Percentiles rank a stretch among this genome's conserved stretches.
Conservation (phyloP, 2,113 vertebrate species). For the Megaptera novaeangliae region DNA sequence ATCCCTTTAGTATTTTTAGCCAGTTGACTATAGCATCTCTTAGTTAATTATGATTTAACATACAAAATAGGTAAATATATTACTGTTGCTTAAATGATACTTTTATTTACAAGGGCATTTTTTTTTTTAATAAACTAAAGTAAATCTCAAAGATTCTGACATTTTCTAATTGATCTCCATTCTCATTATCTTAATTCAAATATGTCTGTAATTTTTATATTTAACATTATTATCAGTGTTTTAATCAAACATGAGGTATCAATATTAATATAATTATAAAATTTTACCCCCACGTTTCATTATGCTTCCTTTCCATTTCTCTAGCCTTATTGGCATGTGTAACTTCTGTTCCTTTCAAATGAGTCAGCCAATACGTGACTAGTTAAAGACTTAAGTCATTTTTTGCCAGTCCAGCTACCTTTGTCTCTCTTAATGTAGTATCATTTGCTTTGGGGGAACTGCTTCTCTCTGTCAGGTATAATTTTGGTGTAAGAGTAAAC, state of each 20-base stretch:
- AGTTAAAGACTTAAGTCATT: neutral
- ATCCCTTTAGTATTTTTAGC: neutral
- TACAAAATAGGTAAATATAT: neutral
- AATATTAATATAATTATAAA: neutral
- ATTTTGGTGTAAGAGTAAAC: neutral
- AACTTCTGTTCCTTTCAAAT: neutral
- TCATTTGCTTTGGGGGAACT: neutral
- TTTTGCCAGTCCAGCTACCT: neutral
- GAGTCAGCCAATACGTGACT: neutral
- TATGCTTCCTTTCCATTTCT: neutral
- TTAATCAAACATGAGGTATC: neutral
- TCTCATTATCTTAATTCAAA: neutral
- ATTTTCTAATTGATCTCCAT: neutral
- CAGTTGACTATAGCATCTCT: neutral
- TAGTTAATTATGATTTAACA: neutral
- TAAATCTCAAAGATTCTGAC: neutral
- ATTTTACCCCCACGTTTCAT: neutral
- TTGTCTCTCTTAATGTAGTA: neutral
- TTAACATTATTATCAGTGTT: neutral
- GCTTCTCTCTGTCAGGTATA: neutral
- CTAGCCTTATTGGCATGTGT: neutral
- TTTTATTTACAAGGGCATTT: neutral
- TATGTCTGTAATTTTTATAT: neutral
- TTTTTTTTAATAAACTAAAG: constrained; percentile 1
- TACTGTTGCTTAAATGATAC: neutral